Conservation (phyloP, 2,888 invertebrate species). For the Strigamia crassipes region DNA sequence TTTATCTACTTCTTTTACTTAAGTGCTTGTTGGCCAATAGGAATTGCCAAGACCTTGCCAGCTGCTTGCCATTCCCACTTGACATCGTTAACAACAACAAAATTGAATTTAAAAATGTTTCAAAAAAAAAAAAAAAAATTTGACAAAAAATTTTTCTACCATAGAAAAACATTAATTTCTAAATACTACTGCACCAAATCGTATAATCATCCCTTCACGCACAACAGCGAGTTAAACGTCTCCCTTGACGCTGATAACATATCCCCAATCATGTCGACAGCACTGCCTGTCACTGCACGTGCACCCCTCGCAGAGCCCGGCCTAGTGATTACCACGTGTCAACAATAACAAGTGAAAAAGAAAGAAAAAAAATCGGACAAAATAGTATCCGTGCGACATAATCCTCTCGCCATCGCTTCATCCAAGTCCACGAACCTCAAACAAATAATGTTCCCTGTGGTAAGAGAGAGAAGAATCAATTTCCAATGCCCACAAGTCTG, state of each 20-base stretch:
- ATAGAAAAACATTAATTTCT: not conserved
- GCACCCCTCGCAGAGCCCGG: not conserved
- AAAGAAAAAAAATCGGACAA: not conserved
- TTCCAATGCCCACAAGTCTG: constrained; percentile 13
- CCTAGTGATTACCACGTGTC: constrained; percentile 40
- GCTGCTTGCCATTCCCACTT: constrained; percentile 40
- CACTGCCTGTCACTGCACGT: constrained; percentile 38
- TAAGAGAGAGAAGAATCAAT: constrained; percentile 15
- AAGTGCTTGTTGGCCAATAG: constrained; percentile 42
- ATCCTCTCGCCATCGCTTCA: constrained; percentile 15
- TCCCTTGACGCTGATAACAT: constrained; percentile 39
- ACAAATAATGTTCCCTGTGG: constrained; percentile 25
- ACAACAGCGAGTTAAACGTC: constrained; percentile 22
- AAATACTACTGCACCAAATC: constrained; percentile 5
- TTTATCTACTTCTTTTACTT: constrained; percentile 39
- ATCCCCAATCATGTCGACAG: constrained; percentile 32
- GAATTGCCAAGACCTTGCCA: constrained; percentile 35
- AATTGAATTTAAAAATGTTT: not conserved
- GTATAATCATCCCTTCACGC: not conserved
- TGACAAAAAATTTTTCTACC: not conserved
- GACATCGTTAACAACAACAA: constrained; percentile 24
- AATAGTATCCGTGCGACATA: constrained; percentile 30
- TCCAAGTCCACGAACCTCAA: constrained; percentile 24
- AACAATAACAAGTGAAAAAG: constrained; percentile 18
- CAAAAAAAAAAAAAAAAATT: not conserved